A percentile compares a stretch with the other conserved stretches of the same genome.
These are phyloP conservation scores for Stenotaenia linearis DNA, from an alignment of 2,888 invertebrate genomes.

Conservation along the genomic window DNA sequence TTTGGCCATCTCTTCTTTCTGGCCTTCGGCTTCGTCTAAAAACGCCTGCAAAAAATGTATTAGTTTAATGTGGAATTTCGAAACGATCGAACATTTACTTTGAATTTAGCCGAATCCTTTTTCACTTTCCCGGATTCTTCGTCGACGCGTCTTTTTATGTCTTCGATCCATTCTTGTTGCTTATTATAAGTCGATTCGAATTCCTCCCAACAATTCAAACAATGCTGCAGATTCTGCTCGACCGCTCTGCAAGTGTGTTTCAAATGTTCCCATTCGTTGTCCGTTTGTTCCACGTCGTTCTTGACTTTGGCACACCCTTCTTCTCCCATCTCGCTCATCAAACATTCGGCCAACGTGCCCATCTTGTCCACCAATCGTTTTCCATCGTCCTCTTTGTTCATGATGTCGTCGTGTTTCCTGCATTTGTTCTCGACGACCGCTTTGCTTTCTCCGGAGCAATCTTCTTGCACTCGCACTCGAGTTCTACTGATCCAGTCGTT, in stretches of 20 bases:
- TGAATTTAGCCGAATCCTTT: slow-evolving; percentile 59
- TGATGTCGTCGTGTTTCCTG: slow-evolving; percentile 64
- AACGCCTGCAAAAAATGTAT: slow-evolving; percentile 57
- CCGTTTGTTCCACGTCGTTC: slow-evolving; percentile 73
- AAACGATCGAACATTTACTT: slow-evolving; percentile 39
- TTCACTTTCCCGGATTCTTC: slow-evolving; percentile 53
- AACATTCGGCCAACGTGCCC: slow-evolving; percentile 65
- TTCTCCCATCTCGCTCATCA: slow-evolving; percentile 44
- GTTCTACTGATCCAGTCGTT: slow-evolving; percentile 78
- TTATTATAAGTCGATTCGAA: slow-evolving; percentile 66
- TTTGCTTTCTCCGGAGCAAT: slow-evolving; percentile 75
- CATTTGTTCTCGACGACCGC: slow-evolving; percentile 63
- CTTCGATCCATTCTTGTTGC: slow-evolving; percentile 64
- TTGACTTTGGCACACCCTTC: slow-evolving; percentile 63
- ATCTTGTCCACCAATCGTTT: slow-evolving; percentile 67
- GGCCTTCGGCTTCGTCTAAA: slow-evolving; percentile 65
- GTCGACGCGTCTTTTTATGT: slow-evolving; percentile 57
- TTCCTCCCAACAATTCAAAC: slow-evolving; percentile 73
- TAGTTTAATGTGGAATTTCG: no score
- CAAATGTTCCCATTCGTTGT: slow-evolving; percentile 73
- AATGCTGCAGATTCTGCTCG: slow-evolving; percentile 66
- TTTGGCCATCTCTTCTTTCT: slow-evolving; percentile 73
- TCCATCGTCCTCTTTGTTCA: slow-evolving; percentile 62
- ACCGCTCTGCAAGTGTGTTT: slow-evolving; percentile 70
- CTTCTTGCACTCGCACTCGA: slow-evolving; percentile 75